A percentile compares a stretch with the other conserved stretches of the same genome.
Conservation (phyloP, 1,140 invertebrate genomes). For the Trypoxylus dichotomus region DNA sequence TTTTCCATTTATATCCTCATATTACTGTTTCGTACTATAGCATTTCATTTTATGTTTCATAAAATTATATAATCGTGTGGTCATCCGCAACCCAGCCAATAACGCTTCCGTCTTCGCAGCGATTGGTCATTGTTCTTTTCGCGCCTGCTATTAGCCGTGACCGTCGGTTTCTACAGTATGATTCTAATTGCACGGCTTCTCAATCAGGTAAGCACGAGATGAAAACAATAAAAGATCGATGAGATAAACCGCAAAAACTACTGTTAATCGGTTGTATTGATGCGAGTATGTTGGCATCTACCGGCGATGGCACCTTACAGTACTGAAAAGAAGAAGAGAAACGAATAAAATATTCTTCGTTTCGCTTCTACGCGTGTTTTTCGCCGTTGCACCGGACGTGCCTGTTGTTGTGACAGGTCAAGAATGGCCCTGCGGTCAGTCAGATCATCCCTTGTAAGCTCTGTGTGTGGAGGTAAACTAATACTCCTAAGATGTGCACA, state of each 20-base stretch:
- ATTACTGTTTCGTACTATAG: no score
- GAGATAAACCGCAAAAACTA: neutral
- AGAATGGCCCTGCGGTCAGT: conserved; percentile 30
- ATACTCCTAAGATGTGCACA: neutral
- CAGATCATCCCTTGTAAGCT: conserved; percentile 14
- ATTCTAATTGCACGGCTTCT: neutral
- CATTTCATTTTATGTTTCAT: neutral
- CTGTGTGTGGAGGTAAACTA: neutral
- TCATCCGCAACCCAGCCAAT: neutral
- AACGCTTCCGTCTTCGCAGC: neutral
- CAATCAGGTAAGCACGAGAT: neutral
- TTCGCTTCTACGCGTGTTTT: neutral
- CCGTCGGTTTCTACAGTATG: neutral
- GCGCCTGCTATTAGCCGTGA: neutral
- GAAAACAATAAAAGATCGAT: neutral
- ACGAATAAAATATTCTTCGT: neutral
- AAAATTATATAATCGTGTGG: neutral
- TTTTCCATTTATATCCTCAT: no score
- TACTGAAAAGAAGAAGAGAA: neutral
- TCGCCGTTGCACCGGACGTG: neutral
- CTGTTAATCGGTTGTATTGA: neutral
- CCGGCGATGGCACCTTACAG: neutral
- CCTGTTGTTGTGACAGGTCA: conserved; percentile 32
- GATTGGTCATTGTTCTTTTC: neutral
- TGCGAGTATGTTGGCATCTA: neutral